Conservation (phyloP, 2,113 vertebrate species). For the Trematomus loennbergii region DNA sequence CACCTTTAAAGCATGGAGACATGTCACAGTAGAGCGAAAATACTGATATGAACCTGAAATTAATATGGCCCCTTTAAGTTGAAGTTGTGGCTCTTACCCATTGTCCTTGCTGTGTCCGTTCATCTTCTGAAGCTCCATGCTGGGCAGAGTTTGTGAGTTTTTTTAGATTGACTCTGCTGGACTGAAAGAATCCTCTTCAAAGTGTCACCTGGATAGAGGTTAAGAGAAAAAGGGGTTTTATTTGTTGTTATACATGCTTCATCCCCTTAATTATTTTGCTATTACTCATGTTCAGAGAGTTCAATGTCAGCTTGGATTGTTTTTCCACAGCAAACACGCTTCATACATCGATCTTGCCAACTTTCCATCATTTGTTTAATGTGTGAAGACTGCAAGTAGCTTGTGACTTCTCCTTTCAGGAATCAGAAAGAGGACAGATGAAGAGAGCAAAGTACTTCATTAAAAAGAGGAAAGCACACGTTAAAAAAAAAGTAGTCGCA, state of each 20-base stretch:
- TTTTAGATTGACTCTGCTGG: neutral
- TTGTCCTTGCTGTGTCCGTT: conserved; percentile 78
- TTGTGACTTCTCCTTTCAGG: neutral
- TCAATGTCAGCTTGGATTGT: neutral
- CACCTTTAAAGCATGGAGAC: too few relatives aligned
- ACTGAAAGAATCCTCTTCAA: conserved; percentile 11
- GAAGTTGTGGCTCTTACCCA: conserved; percentile 61
- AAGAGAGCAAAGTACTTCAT: too few relatives aligned
- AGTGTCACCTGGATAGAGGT: conserved; percentile 18
- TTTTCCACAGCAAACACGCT: neutral
- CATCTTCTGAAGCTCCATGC: conserved; percentile 82
- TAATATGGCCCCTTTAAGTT: too few relatives aligned
- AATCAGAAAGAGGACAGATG: too few relatives aligned
- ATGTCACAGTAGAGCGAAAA: too few relatives aligned
- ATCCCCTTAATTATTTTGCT: neutral
- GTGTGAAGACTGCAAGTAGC: neutral
- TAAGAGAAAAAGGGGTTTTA: neutral
- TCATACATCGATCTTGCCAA: neutral
- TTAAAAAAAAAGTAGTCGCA: too few relatives aligned
- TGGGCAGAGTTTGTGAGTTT: neutral
- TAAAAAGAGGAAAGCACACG: too few relatives aligned
- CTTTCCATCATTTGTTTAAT: conserved; percentile 9
- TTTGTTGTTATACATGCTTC: neutral
- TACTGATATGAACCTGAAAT: too few relatives aligned
- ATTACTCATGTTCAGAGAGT: neutral